phyloP scores from a whole-genome alignment of 2,888 invertebrate genomes.

The Neoascia interrupta region DNA sequence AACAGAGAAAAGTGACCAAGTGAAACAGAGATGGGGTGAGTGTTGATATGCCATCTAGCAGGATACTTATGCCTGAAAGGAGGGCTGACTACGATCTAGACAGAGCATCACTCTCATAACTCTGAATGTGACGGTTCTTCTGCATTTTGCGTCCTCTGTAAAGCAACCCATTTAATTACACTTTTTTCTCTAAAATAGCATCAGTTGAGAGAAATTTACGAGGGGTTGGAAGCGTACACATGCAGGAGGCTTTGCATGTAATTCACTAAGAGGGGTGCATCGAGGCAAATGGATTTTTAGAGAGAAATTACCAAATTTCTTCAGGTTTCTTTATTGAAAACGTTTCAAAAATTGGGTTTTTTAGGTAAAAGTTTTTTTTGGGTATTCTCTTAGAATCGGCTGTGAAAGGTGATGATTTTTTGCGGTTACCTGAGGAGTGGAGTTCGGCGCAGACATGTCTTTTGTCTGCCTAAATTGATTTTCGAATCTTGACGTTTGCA shows the following conservation, averaged over 20 bases:
- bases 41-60: slow-evolving; percentile 15
- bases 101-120: slow-evolving; percentile 36
- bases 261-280: slow-evolving; percentile 53
- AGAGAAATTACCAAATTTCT: neutral
- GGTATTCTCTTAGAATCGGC: slow-evolving; percentile 6
- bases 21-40: slow-evolving; percentile 29
- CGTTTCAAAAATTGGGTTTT: no score
- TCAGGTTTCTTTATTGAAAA: slow-evolving; percentile 4
- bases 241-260: slow-evolving; percentile 42
- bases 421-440: slow-evolving; percentile 59
- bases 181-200: slow-evolving; percentile 45
- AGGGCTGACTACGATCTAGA: slow-evolving; percentile 25
- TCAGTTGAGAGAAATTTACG: slow-evolving; percentile 57
- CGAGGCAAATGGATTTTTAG: slow-evolving; percentile 1
- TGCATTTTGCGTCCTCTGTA: no score
- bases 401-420: slow-evolving; percentile 57
- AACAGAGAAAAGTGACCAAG: slow-evolving; percentile 31
- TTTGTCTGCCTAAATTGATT: slow-evolving; percentile 50
- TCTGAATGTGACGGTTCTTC: slow-evolving; percentile 22
- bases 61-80: slow-evolving; percentile 26
- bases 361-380: neutral
- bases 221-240: slow-evolving; percentile 22
- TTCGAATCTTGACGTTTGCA: slow-evolving; percentile 29
- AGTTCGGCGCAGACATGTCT: slow-evolving; percentile 23
- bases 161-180: slow-evolving; percentile 66